Evolutionary conservation across 1,140 invertebrate species (phyloP).

Genomic region (Pectinophora gossypiella): DNA sequence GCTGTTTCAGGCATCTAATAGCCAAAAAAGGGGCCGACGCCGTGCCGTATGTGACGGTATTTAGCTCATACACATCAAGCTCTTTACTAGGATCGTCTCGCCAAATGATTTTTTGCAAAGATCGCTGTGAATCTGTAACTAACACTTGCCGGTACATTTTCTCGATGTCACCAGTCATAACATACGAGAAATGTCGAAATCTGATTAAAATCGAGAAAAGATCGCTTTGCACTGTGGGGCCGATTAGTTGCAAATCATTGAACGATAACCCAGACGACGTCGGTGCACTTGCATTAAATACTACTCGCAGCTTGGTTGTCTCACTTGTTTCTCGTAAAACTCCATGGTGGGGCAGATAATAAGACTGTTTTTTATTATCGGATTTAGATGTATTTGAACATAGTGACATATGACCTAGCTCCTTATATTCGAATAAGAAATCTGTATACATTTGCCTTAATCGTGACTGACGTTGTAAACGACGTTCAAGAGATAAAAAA

Average conservation of each 20-base stretch:
- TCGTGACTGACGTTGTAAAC: background rate
- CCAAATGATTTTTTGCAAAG: background rate
- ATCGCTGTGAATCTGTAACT: background rate
- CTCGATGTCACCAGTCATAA: too few species aligned
- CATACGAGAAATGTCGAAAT: too few species aligned
- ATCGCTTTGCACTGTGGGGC: too few species aligned
- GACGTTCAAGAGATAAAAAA: slow-evolving; percentile 8
- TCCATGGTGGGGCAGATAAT: too few species aligned
- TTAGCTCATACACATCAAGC: background rate
- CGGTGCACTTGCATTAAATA: too few species aligned
- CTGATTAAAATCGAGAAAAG: too few species aligned
- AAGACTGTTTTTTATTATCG: background rate
- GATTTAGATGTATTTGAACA: background rate
- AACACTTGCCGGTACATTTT: background rate
- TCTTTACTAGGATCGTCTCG: background rate
- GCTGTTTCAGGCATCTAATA: background rate
- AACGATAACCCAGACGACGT: too few species aligned
- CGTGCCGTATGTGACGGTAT: background rate
- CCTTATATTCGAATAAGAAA: slow-evolving; percentile 42
- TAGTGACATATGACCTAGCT: slow-evolving; percentile 39
- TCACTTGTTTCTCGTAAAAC: too few species aligned
- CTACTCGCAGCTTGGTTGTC: too few species aligned
- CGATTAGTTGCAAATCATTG: too few species aligned
- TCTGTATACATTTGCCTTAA: slow-evolving; percentile 23
- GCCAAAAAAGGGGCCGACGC: background rate